Base-by-base conservation (phyloP, 1,140 invertebrate genomes). In the Cydia splendana region DNA sequence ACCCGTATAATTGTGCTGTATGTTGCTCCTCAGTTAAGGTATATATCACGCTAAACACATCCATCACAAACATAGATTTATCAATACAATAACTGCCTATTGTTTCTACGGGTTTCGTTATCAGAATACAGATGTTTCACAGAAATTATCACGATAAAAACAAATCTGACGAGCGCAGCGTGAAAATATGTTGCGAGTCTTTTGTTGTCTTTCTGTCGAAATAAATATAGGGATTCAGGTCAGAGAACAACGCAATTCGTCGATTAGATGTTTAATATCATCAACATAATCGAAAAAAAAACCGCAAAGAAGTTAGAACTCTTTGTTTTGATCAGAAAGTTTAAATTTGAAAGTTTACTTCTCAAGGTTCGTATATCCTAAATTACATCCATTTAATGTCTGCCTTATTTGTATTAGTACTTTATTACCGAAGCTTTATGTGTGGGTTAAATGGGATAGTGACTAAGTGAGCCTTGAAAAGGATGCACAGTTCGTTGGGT, bases 401-500 rank as follows among this genome's bases (percentile, higher is more conserved):
- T 69, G 65, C 67, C 67, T 38, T 71, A 71, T 71, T 38, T 34
- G 67, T 34, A 38, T 69, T n/a, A 69, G 65, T 34, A 69, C 65
- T 69, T 69, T 69, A 69, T 71, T 71, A 71, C n/a, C 18, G n/a
- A 10, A 71, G 38, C 38, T 18, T 42, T 42, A 15, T 38, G 24
- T 18, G 67, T 34, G 67, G 65, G 30, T 38, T 71, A 38, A 53
- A 74, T 74, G 73, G 42, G 53, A 51, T 48, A 45, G 73, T 74
- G 73, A 51, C 42, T 74, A 51, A 74, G 73, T n/a, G 67, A 53
- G 15, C 73, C 48, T 74, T 74, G 30, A 74, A 28, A 74, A 74
- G 73, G 73, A 74, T 51, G 73, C 28, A 51, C 73, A 74, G 20
- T 74, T 74, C 34, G 73, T 51, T 74, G 28, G n/a, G 45, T 53